phyloP scores from a whole-genome alignment of 2,888 invertebrate species.

The Sturmia bella region DNA sequence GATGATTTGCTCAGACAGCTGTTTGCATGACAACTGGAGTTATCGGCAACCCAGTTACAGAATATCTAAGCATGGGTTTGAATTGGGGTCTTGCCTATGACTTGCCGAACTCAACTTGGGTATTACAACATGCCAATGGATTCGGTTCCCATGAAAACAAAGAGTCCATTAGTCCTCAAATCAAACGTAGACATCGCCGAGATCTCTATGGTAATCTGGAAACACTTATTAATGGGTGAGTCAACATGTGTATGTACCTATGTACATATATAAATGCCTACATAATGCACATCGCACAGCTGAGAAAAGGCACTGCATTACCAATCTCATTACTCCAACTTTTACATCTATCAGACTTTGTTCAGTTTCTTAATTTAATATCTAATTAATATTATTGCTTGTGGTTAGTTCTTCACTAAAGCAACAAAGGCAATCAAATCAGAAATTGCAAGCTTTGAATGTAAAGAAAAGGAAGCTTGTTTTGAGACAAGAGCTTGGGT shows the following conservation, averaged over 20 bases:
- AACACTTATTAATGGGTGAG: conserved; percentile 87
- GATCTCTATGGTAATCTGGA: conserved; percentile 88
- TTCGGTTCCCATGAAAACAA: conserved; percentile 62
- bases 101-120: conserved; percentile 84
- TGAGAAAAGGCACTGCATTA: too few species aligned
- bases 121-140: conserved; percentile 79
- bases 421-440: too few species aligned
- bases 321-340: too few species aligned
- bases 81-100: conserved; percentile 89
- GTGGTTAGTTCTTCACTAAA: too few species aligned
- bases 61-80: conserved; percentile 85
- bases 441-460: too few species aligned
- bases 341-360: too few species aligned
- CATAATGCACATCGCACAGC: neutral
- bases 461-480: too few species aligned
- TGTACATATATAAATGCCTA: too few species aligned
- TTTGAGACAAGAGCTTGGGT: too few species aligned
- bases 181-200: conserved; percentile 84
- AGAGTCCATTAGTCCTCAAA: conserved; percentile 81
- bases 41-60: conserved; percentile 83
- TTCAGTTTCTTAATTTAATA: too few species aligned
- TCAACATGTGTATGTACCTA: neutral
- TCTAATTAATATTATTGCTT: too few species aligned
- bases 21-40: conserved; percentile 85
- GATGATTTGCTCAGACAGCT: conserved; percentile 76